Percentiles rank a stretch among this genome's conserved stretches.
phyloP scores from a whole-genome alignment of 2,888 invertebrate genomes.

The Aphodius sticticus region DNA sequence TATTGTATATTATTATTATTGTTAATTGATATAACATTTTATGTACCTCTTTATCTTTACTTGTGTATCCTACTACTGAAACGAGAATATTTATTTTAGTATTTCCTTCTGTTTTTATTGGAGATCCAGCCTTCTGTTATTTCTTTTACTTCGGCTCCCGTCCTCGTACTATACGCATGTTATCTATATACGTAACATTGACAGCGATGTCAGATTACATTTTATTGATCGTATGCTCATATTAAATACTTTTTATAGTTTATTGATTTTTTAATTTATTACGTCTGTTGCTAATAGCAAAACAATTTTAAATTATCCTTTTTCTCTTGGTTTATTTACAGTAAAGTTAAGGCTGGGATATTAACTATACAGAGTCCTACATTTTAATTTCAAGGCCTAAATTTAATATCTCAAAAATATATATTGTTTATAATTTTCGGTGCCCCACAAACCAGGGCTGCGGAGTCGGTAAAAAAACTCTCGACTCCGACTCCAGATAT shows the following conservation, averaged over 20 bases:
- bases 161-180: background rate
- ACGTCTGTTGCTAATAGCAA: background rate
- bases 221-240: background rate
- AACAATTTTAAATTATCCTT: background rate
- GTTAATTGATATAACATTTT: slow-evolving; percentile 35
- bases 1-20: slow-evolving; percentile 34
- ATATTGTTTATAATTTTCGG: no score
- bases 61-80: slow-evolving; percentile 24
- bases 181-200: background rate
- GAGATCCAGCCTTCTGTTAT: background rate
- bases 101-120: slow-evolving; percentile 25
- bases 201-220: no score
- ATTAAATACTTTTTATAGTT: background rate
- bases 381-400: no score
- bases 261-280: background rate
- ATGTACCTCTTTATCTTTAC: slow-evolving; percentile 25
- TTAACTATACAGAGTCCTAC: no score
- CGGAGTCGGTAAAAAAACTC: no score
- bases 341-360: background rate
- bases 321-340: background rate
- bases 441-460: no score
- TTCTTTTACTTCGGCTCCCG: background rate
- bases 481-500: no score
- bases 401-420: no score
- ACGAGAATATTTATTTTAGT: slow-evolving; percentile 32